These are phyloP conservation scores for Lethrus apterus DNA, from an alignment of 1,140 invertebrate species.

Conservation along the genomic window DNA sequence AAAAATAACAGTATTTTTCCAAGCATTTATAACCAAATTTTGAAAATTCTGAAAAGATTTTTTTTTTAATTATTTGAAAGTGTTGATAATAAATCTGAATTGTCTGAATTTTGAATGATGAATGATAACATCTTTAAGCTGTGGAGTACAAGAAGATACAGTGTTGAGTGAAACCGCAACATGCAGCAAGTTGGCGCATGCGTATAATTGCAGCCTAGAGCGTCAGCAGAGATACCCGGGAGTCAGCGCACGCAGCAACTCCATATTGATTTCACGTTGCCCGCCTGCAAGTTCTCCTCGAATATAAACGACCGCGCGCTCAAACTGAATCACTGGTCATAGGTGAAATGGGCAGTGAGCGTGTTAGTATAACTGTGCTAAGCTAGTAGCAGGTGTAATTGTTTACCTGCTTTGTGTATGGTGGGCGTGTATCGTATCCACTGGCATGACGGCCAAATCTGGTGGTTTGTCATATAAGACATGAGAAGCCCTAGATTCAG, in stretches of 20 bases:
- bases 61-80: too few relatives aligned
- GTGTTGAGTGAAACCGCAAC: too few relatives aligned
- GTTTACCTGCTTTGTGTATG: conserved; percentile 13
- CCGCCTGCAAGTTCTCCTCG: conserved; percentile 2
- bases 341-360: conserved; percentile 26
- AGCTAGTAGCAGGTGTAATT: conserved; percentile 28
- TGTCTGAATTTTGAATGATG: too few relatives aligned
- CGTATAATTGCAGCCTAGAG: conserved; percentile 9
- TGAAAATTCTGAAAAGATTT: too few relatives aligned
- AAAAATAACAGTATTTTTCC: too few relatives aligned
- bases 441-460: conserved; percentile 33
- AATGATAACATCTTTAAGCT: too few relatives aligned
- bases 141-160: too few relatives aligned
- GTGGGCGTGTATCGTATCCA: conserved; percentile 19
- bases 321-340: conserved; percentile 3
- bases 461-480: conserved; percentile 27
- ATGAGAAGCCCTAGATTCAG: conserved; percentile 25
- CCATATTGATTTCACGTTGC: conserved; percentile 14
- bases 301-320: conserved; percentile 5
- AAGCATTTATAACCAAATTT: too few relatives aligned
- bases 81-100: too few relatives aligned
- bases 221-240: conserved; percentile 16
- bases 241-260: conserved; percentile 10
- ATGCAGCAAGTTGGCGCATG: too few relatives aligned
- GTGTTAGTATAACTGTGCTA: conserved; percentile 23